A percentile compares a stretch with the other conserved stretches of the same genome.
These are phyloP conservation scores for Tarsius wallacei DNA, from an alignment of 2,797 vertebrate genomes.

Conservation along the genomic window DNA sequence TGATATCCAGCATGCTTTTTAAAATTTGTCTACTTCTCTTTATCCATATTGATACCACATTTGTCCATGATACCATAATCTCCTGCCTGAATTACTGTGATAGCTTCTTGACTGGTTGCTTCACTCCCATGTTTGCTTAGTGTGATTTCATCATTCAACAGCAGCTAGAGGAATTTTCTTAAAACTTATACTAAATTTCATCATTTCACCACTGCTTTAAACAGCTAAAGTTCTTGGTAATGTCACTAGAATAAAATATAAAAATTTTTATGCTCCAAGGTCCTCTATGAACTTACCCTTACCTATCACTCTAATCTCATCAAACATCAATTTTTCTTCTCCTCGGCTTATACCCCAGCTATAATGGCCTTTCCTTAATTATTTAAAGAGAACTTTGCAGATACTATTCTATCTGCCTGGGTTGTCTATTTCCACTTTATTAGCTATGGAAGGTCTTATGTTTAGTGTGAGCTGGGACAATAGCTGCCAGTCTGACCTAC, in stretches of 20 bases:
- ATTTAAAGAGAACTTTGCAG: neutral
- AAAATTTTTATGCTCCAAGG: neutral
- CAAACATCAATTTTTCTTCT: neutral
- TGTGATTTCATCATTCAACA: neutral
- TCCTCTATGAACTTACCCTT: neutral
- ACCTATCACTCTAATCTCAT: neutral
- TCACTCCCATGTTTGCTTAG: neutral
- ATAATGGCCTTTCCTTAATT: neutral
- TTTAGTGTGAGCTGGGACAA: neutral
- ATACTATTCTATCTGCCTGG: neutral
- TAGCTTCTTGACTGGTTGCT: neutral
- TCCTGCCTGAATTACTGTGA: neutral
- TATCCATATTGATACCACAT: neutral
- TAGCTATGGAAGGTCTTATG: neutral
- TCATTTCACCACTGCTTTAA: neutral
- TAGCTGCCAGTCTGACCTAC: neutral
- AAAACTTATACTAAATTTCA: neutral
- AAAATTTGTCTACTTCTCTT: neutral
- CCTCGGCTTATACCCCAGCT: neutral
- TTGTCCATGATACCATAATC: neutral
- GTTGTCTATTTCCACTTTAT: neutral
- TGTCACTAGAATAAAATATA: constrained; percentile 23
- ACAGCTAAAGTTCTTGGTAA: neutral
- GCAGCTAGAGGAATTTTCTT: neutral
- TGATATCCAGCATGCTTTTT: constrained; percentile 18